A percentile compares a stretch with the other conserved stretches of the same genome.
Evolutionary conservation across 2,888 invertebrate species (phyloP).

Genomic region (Brachyopa scutellaris): DNA sequence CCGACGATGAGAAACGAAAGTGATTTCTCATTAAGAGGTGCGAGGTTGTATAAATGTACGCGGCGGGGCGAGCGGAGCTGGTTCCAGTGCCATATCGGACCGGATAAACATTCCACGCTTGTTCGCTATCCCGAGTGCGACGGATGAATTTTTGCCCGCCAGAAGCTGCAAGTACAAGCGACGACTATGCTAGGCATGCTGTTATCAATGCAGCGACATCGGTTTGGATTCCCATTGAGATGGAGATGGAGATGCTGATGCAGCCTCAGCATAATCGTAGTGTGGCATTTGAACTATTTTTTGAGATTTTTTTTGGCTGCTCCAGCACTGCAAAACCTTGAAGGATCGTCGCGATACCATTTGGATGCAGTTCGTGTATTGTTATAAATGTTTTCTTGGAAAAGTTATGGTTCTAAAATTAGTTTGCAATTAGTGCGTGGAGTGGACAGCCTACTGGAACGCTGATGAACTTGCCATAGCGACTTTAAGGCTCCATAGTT

Average conservation of each 20-base stretch:
- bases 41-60: constrained; percentile 53
- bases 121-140: constrained; percentile 51
- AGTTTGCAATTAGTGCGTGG: constrained; percentile 65
- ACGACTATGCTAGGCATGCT: constrained; percentile 69
- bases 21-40: constrained; percentile 72
- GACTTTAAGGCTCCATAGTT: not conserved
- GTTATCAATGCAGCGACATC: constrained; percentile 70
- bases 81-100: constrained; percentile 65
- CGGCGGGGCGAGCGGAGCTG: constrained; percentile 29
- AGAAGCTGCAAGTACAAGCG: constrained; percentile 56
- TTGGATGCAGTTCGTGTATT: constrained; percentile 28
- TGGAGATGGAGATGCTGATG: constrained; percentile 66
- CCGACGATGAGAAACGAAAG: constrained; percentile 67
- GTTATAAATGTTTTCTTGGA: constrained; percentile 67
- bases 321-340: not conserved
- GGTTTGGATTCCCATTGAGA: constrained; percentile 67
- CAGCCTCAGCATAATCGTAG: constrained; percentile 63
- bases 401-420: constrained; percentile 69
- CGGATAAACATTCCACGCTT: constrained; percentile 67
- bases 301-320: constrained; percentile 22
- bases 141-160: constrained; percentile 59
- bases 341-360: not conserved
- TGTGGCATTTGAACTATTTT: constrained; percentile 69
- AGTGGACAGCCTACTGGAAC: constrained; percentile 23
- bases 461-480: constrained; percentile 1